Conservation (phyloP, 2,888 invertebrate species). For the Subacronicta megacephala region DNA sequence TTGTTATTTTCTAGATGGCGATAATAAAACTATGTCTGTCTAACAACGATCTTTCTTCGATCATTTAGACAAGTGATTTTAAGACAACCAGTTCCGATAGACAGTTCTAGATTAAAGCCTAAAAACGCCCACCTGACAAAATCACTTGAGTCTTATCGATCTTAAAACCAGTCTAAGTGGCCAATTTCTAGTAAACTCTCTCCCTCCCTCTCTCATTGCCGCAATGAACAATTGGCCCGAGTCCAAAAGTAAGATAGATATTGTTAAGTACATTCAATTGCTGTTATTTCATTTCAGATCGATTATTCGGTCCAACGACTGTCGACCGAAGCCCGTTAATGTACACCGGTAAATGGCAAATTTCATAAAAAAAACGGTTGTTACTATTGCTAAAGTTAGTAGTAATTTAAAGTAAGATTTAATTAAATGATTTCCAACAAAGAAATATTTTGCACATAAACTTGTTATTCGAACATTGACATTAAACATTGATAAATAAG, state of each 20-base stretch:
- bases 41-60: background rate
- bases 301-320: conserved; percentile 78
- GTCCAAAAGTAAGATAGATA: conserved; percentile 34
- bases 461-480: conserved; percentile 32
- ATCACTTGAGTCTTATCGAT: conserved; percentile 9
- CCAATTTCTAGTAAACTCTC: conserved; percentile 18
- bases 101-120: background rate
- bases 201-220: conserved; percentile 4
- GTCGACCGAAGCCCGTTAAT: conserved; percentile 61
- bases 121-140: conserved; percentile 9
- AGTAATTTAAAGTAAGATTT: conserved; percentile 29
- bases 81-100: background rate
- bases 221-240: conserved; percentile 32
- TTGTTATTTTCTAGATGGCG: background rate
- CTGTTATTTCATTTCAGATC: conserved; percentile 70
- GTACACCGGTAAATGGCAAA: conserved; percentile 64
- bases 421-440: conserved; percentile 35
- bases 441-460: conserved; percentile 34
- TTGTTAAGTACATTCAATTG: conserved; percentile 67
- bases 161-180: conserved; percentile 9
- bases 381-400: conserved; percentile 53
- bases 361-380: conserved; percentile 48
- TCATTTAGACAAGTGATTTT: conserved; percentile 2
- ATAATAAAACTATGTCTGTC: background rate
- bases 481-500: conserved; percentile 43